Evolutionary conservation across 2,797 vertebrate genomes (phyloP).

Genomic region (Pipistrellus pipistrellus): DNA sequence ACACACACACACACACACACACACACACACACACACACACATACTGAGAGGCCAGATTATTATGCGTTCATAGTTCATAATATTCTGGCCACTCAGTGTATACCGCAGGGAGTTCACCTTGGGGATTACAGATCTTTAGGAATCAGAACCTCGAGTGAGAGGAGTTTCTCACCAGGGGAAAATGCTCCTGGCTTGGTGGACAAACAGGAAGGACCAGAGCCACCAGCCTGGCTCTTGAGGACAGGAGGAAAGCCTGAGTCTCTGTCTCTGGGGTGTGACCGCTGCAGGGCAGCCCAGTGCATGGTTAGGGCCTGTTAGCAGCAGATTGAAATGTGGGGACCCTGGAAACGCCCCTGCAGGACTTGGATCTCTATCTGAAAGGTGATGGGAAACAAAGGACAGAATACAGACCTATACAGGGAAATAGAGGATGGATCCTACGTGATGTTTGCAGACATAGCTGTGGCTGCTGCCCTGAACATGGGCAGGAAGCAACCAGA

Average conservation of each 20-base stretch:
- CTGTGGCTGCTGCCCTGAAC: no score
- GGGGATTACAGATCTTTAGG: not conserved
- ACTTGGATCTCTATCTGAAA: not conserved
- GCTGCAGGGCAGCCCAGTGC: no score
- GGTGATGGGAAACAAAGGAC: not conserved
- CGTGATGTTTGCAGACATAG: not conserved
- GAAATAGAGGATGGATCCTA: not conserved
- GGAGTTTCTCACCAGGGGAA: not conserved
- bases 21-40: no score
- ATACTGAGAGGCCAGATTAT: no score
- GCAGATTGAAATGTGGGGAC: not conserved
- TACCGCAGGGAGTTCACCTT: accelerated
- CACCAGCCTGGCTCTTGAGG: not conserved
- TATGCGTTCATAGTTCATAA: no score
- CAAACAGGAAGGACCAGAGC: not conserved
- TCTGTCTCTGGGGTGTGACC: accelerated
- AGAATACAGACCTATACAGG: not conserved
- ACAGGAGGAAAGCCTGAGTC: not conserved
- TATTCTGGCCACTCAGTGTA: no score
- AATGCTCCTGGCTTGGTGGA: not conserved
- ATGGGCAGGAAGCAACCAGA: accelerated
- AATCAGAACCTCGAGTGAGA: not conserved
- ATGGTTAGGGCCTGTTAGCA: not conserved
- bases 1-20: no score
- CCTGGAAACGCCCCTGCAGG: not conserved